Evolutionary conservation across 2,113 vertebrate genomes (phyloP).

Genomic region (Ammospiza caudacuta): DNA sequence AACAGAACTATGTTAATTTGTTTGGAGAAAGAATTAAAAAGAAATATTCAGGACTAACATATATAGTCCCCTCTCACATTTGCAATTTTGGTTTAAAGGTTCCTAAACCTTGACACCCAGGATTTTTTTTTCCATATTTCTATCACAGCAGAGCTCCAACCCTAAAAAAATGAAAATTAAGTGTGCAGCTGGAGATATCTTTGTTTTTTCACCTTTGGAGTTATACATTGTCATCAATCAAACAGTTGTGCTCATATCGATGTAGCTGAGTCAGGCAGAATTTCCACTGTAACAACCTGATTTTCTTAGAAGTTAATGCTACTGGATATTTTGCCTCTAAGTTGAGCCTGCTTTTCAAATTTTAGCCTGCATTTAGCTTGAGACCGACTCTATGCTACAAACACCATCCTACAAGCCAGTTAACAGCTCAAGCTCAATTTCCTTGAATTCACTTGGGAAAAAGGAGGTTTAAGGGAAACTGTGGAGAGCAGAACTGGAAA

Average conservation of each 20-base stretch:
- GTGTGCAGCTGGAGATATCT: neutral
- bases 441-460: neutral
- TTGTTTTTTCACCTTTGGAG: neutral
- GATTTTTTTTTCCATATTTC: neutral
- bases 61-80: neutral
- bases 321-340: neutral
- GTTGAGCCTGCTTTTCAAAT: neutral
- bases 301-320: neutral
- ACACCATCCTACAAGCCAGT: neutral
- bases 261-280: neutral
- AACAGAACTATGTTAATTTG: neutral
- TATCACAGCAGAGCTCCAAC: neutral
- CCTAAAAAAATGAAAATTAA: neutral
- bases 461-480: neutral
- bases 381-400: neutral
- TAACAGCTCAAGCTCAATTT: neutral
- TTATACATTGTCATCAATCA: neutral
- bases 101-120: neutral
- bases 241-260: rapidly evolving
- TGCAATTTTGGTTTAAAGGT: neutral
- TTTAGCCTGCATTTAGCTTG: neutral
- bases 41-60: neutral
- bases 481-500: neutral
- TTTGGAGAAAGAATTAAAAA: neutral
- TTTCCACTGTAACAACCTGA: neutral